phyloP scores from a whole-genome alignment of 2,888 invertebrate species.

The Stomorhina lunata region DNA sequence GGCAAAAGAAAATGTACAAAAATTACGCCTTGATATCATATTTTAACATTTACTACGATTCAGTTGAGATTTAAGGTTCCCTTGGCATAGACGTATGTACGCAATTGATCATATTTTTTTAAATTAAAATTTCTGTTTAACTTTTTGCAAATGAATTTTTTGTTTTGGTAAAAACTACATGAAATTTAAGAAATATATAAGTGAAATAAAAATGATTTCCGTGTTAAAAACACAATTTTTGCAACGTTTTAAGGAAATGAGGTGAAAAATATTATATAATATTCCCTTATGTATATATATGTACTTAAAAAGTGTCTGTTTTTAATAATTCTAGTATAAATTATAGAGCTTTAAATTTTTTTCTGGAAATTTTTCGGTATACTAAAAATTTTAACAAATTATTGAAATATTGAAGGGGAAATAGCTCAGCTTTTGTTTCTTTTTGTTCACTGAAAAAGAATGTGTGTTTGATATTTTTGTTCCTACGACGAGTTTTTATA shows the following conservation, averaged over 20 bases:
- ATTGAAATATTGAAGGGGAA: background rate
- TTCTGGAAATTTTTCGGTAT: background rate
- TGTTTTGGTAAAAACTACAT: conserved; percentile 19
- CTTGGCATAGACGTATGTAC: conserved; percentile 50
- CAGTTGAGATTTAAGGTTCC: conserved; percentile 63
- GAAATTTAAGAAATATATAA: background rate
- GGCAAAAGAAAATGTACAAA: conserved; percentile 18
- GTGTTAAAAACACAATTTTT: too few species aligned
- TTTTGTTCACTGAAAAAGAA: background rate
- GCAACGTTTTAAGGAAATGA: too few species aligned
- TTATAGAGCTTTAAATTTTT: background rate
- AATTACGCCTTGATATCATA: conserved; percentile 50
- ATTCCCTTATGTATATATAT: too few species aligned
- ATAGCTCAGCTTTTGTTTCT: background rate
- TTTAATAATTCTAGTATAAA: too few species aligned
- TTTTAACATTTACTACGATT: conserved; percentile 53
- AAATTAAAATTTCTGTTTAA: background rate
- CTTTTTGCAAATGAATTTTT: background rate
- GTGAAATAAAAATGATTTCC: too few species aligned
- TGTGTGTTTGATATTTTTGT: background rate
- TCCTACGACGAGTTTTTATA: background rate
- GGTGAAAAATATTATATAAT: too few species aligned
- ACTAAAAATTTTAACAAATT: too few species aligned
- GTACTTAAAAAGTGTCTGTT: too few species aligned
- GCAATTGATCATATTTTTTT: conserved; percentile 24